These are phyloP conservation scores for Allobates femoralis DNA, from an alignment of 2,797 vertebrate species.

Conservation along the genomic window DNA sequence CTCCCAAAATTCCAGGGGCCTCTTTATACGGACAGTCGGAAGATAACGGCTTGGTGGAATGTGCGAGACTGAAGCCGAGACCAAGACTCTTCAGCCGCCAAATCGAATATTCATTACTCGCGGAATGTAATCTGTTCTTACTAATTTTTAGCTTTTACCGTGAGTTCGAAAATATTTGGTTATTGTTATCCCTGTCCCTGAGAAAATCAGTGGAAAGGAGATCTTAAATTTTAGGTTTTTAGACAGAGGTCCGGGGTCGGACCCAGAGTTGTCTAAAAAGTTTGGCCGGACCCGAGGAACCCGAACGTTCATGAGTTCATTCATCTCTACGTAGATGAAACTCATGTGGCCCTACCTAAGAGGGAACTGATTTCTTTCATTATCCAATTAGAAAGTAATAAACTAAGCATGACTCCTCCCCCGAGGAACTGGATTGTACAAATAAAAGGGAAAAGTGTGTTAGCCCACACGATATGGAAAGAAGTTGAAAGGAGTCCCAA, in stretches of 20 bases:
- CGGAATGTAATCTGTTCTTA: neutral
- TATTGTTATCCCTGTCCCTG: neutral
- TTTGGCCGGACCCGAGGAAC: too few species aligned
- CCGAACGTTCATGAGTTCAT: too few species aligned
- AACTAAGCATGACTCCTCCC: neutral
- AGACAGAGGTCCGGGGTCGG: too few species aligned
- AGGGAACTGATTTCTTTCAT: too few species aligned
- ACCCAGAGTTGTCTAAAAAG: too few species aligned
- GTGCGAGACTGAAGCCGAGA: neutral
- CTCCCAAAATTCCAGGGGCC: constrained; percentile 39
- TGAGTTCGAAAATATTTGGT: too few species aligned
- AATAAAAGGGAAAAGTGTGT: neutral
- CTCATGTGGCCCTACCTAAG: too few species aligned
- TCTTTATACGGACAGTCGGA: constrained; percentile 33
- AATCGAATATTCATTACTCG: neutral
- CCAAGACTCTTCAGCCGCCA: neutral
- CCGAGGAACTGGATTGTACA: neutral
- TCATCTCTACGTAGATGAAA: too few species aligned
- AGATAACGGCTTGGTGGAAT: constrained; percentile 42
- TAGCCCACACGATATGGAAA: neutral
- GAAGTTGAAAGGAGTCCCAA: neutral
- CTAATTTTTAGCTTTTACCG: too few species aligned
- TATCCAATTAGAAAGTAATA: too few species aligned
- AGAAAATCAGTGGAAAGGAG: too few species aligned
- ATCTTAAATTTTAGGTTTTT: too few species aligned